Base-by-base conservation (phyloP, 2,888 invertebrate genomes). In the Globia sparganii region DNA sequence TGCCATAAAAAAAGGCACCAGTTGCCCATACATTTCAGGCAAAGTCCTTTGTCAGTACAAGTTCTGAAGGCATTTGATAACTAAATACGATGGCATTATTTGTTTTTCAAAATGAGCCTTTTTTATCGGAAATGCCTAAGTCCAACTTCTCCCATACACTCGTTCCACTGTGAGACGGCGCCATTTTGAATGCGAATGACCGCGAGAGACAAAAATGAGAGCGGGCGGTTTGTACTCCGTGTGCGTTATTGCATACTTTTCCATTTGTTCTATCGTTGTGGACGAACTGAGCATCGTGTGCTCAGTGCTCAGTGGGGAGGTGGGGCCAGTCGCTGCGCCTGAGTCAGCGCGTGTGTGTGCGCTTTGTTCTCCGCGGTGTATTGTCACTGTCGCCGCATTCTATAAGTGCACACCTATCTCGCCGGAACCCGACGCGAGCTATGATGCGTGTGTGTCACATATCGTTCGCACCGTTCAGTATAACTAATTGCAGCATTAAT, bases 341-440 rank as follows among this genome's bases (percentile, higher is more conserved):
- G 37, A 34, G 34, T 62, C 34, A 37, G 62, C 31, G 25, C 53
- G 53, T 64, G 37, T 15, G 15, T 3, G 25, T 18, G 64, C 18
- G 56, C 18, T n/a, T n/a, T 64, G 64, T n/a, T 9, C n/a, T 28
- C 43, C 28, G 21, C 28, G 28, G 37, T 40, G 37, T 18, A 11
- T 40, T 5, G 40, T 40, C n/a, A 40, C 9, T 11, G 18, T 37
- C 37, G 37, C 65, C 43, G 43, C 43, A 43, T 43, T 66, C 43
- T 66, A 66, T 46, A 46, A 28, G 43, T 28, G 66, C 21, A 25
- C 66, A 28, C 13, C 28, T 66, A 66, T 46, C 66, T 66, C 43
- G 37, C 43, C 43, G 66, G 66, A 31, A 25, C 11, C n/a, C 53
- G 53, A 56, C n/a, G 53, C 53, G 53, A 56, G n/a, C 49, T 13